Evolutionary conservation across 64 coral and sea anemone species (phyloP).

Genomic region (Montipora foliosa): DNA sequence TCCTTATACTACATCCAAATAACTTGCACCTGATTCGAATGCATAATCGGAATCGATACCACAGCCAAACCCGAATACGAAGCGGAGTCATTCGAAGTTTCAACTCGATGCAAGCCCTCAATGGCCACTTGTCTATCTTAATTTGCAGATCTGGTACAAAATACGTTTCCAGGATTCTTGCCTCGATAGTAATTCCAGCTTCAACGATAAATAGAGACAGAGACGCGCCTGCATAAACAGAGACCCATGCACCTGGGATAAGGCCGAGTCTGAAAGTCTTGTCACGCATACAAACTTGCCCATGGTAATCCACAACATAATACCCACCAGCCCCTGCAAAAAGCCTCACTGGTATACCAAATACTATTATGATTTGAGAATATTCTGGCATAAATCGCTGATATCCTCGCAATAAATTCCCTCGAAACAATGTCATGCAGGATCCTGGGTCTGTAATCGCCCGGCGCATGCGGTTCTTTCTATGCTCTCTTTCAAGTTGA

Average conservation of each 20-base stretch:
- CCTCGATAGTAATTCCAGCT: conserved; percentile 93
- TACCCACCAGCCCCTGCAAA: conserved; percentile 89
- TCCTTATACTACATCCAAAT: conserved; percentile 81
- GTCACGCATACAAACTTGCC: conserved; percentile 85
- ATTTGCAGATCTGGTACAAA: conserved; percentile 87
- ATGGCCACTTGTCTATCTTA: conserved; percentile 91
- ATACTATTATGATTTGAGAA: conserved; percentile 75
- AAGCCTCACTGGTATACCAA: conserved; percentile 84
- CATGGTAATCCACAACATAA: conserved; percentile 87
- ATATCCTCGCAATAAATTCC: conserved; percentile 67
- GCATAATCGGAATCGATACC: conserved; percentile 92
- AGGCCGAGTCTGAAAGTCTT: conserved; percentile 79
- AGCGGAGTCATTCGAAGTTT: conserved; percentile 93
- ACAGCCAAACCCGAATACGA: conserved; percentile 92
- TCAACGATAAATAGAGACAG: conserved; percentile 74
- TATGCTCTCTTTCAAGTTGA: conserved; percentile 74
- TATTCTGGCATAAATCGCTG: conserved; percentile 84
- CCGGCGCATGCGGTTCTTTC: conserved; percentile 33
- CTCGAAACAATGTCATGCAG: conserved; percentile 73
- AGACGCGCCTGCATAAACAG: conserved; percentile 83
- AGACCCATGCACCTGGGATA: conserved; percentile 95
- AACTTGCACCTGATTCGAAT: conserved; percentile 79
- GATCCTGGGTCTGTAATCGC: conserved; percentile 49
- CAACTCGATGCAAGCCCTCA: conserved; percentile 87
- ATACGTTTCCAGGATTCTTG: conserved; percentile 90